Evolutionary conservation across 2,113 vertebrate species (phyloP).

Genomic region (Sinocyclocheilus anshuiensis): DNA sequence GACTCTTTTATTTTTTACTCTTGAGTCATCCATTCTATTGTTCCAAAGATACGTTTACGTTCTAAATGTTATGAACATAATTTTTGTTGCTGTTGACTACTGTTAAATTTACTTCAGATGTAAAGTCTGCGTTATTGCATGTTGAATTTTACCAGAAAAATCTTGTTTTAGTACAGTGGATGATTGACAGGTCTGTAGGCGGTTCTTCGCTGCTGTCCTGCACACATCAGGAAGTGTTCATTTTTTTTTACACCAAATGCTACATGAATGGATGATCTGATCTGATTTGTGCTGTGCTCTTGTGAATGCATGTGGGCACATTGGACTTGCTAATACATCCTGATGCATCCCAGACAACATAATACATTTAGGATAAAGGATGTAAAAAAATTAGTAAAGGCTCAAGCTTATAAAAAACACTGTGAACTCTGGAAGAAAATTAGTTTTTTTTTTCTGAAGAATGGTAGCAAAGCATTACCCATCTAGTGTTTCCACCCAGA

Average conservation of each 20-base stretch:
- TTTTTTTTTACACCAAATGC: not conserved
- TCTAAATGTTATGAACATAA: not conserved
- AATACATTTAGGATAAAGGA: not conserved
- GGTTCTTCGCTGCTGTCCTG: not conserved
- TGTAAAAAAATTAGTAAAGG: not conserved
- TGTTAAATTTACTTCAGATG: not conserved
- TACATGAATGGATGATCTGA: not conserved
- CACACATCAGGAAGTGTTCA: not conserved
- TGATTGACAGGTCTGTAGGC: not conserved
- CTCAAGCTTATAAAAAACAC: not conserved
- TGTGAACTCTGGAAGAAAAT: not conserved
- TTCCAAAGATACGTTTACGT: not conserved
- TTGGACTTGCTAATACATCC: not conserved
- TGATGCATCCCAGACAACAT: not conserved
- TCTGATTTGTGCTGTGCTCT: not conserved
- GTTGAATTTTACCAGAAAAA: not conserved
- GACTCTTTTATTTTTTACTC: not conserved
- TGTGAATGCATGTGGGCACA: not conserved
- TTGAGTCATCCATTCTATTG: not conserved
- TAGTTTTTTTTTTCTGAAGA: not conserved
- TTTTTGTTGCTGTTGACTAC: not conserved
- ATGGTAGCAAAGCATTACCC: not conserved
- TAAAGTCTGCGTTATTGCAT: not conserved
- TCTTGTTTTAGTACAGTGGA: not conserved
- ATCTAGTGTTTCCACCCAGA: constrained; percentile 13